Evolutionary conservation across 1,140 invertebrate species (phyloP).

Genomic region (Stegodyphus dumicola): DNA sequence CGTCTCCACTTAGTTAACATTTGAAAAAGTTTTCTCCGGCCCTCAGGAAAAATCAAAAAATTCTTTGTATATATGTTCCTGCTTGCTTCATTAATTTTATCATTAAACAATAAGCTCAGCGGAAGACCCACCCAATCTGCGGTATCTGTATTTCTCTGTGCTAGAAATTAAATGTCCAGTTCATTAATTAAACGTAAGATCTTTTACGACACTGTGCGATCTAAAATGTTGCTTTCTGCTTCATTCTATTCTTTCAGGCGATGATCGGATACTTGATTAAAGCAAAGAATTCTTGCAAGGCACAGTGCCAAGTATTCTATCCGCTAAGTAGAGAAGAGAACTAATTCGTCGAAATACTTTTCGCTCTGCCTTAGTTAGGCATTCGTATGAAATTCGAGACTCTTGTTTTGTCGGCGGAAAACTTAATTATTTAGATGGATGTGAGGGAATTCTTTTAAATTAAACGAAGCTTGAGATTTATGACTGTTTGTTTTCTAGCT

Average conservation of each 20-base stretch:
- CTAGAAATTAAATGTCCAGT: neutral
- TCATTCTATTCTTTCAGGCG: neutral
- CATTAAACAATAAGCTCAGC: too few species aligned
- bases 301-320: neutral
- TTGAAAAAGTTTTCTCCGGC: too few species aligned
- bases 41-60: too few species aligned
- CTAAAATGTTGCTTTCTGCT: too few species aligned
- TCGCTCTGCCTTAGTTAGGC: neutral
- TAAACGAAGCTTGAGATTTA: neutral
- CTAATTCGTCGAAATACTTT: neutral
- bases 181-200: neutral
- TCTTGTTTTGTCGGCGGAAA: neutral
- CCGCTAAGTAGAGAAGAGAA: neutral
- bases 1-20: too few species aligned
- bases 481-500: too few species aligned
- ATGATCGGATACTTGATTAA: neutral
- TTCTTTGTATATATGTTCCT: too few species aligned
- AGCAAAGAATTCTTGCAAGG: neutral
- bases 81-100: too few species aligned
- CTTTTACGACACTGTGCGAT: neutral
- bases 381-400: neutral
- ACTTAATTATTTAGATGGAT: neutral
- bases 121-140: too few species aligned
- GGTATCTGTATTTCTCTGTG: too few species aligned
- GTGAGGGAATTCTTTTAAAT: neutral